A percentile compares a stretch with the other conserved stretches of the same genome.
These are phyloP conservation scores for Hydropotes inermis DNA, from an alignment of 2,113 vertebrate species.

Conservation along the genomic window DNA sequence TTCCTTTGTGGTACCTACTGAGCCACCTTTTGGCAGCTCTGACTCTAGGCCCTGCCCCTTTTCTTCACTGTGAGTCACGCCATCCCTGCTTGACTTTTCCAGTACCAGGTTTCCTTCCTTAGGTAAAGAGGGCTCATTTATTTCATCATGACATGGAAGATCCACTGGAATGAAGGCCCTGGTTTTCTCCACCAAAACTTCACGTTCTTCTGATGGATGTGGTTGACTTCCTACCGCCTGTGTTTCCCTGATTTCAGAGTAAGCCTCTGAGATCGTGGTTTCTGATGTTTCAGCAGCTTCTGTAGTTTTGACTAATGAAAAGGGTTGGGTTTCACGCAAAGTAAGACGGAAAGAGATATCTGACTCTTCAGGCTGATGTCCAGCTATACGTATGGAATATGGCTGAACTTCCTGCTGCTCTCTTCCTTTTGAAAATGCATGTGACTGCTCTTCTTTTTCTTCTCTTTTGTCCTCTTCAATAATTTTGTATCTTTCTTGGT, in stretches of 20 bases:
- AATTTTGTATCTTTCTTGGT: constrained; percentile 21
- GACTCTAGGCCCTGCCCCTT: not conserved
- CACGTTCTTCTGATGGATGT: constrained; percentile 7
- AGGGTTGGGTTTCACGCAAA: constrained; percentile 17
- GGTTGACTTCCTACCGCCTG: constrained; percentile 5
- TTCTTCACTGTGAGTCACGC: not conserved
- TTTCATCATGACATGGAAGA: not conserved
- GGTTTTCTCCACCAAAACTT: constrained; percentile 19
- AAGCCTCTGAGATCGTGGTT: not conserved
- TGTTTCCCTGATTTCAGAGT: constrained; percentile 20
- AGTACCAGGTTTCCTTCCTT: not conserved
- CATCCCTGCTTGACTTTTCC: not conserved
- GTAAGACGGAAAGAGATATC: not conserved
- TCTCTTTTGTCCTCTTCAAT: constrained; percentile 23
- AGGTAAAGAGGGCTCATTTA: not conserved
- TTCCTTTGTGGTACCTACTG: not conserved
- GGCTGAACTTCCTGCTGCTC: not conserved
- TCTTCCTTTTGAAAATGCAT: not conserved
- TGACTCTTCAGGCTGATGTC: not conserved
- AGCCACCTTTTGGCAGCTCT: not conserved
- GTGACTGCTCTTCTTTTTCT: not conserved
- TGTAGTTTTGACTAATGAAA: not conserved
- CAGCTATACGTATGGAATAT: not conserved
- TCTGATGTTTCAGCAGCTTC: constrained; percentile 44
- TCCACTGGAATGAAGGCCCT: not conserved